Evolutionary conservation across 2,113 vertebrate genomes (phyloP), one percentile per base, ranked within the genome.

Genomic region (Podarcis muralis): DNA sequence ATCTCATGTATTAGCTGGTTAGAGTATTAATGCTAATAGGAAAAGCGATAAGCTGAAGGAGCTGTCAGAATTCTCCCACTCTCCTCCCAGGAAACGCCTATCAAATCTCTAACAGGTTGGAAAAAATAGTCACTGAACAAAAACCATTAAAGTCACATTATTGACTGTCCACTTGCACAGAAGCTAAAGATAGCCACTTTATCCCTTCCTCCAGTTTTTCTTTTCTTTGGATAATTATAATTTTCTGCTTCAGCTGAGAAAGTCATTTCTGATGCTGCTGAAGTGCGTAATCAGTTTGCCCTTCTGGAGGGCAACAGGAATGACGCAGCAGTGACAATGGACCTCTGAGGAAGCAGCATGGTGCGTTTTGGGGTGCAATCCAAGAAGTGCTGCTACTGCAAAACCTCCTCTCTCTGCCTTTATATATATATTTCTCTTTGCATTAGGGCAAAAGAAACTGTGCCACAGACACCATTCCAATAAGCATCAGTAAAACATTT

Each of bases 171-270:
- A 94, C 90, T 97, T 96, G 88, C 68, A 93, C 80, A 88, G 94
- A 95, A 94, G 93, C 94, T 96, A 96, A 94, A 97, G 95, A 95
- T 94, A 93, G 87, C 92, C 89, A 40, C 89, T 12, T 0, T 48
- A 85, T 81, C 81, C 88, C 69, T 85, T 95, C 92, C 92, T 84
- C 89, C 91, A 90, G 2, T 95, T 96, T 95, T 94, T 84, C 91
- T 91, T 95, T 96, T 92, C 89, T 95, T 94, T 89, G 92, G 92
- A 92, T 92, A 94, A 93, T 91, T 92, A 93, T 37, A 86, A 94
- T 95, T 95, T 96, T 96, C 93, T 95, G 94, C 93, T 95, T 95
- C 92, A 84, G 89, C 93, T 95, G 96, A 94, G 92, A 93, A 94
- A 94, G 87, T 89, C 6, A 93, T 95, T 94, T 92, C 23, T 92